phyloP scores from a whole-genome alignment of 2,113 vertebrate species.

The Sterrhoptilus dennistouni region DNA sequence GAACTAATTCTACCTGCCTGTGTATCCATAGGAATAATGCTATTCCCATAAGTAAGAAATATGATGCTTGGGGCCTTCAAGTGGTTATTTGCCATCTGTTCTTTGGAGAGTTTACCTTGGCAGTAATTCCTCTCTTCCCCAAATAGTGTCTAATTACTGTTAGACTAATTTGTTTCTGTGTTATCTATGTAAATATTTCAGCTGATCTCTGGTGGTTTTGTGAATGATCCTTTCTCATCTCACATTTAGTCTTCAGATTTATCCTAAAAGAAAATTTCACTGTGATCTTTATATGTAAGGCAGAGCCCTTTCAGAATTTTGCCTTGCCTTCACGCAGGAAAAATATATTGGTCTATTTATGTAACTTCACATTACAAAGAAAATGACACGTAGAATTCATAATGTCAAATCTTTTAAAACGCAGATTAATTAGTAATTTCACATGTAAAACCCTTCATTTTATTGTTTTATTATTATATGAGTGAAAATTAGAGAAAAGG shows the following conservation, averaged over 20 bases:
- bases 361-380: background rate
- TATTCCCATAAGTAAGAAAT: background rate
- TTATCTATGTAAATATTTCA: background rate
- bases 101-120: background rate
- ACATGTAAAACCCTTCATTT: background rate
- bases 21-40: background rate
- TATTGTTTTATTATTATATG: background rate
- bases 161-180: background rate
- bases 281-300: background rate
- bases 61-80: background rate
- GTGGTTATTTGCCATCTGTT: background rate
- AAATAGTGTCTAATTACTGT: background rate
- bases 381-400: background rate
- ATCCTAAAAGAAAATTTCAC: background rate
- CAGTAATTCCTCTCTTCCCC: background rate
- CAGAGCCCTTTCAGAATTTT: background rate
- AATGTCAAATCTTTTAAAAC: background rate
- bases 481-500: background rate
- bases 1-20: background rate
- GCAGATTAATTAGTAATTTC: background rate
- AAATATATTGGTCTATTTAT: background rate
- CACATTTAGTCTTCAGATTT: background rate
- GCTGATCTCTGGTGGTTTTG: background rate
- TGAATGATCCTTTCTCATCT: background rate
- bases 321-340: background rate